A percentile compares a stretch with the other conserved stretches of the same genome.
phyloP scores from a whole-genome alignment of 2,888 invertebrate species.

The Carabus problematicus region DNA sequence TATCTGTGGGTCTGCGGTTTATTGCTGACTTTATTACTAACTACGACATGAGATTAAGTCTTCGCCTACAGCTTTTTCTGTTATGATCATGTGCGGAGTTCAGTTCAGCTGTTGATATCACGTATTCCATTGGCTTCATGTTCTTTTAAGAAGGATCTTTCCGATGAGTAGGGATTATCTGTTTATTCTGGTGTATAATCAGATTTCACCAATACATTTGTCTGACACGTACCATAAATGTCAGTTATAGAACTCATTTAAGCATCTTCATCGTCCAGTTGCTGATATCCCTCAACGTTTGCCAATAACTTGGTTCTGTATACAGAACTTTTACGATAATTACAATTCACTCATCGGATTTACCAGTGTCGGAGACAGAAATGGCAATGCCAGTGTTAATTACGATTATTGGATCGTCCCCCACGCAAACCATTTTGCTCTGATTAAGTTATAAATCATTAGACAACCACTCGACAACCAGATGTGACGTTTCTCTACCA shows the following conservation, averaged over 20 bases:
- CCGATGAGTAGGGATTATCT: too few species aligned
- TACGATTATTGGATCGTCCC: slow-evolving; percentile 38
- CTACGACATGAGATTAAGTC: background rate
- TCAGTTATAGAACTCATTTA: too few species aligned
- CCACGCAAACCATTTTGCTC: background rate
- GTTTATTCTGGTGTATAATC: too few species aligned
- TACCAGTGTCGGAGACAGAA: background rate
- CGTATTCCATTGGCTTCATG: too few species aligned
- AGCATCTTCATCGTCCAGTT: too few species aligned
- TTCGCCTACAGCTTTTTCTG: background rate
- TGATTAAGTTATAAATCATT: slow-evolving; percentile 38
- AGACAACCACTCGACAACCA: background rate
- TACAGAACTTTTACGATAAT: slow-evolving; percentile 31
- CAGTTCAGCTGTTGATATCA: too few species aligned
- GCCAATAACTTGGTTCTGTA: too few species aligned
- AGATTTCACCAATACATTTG: too few species aligned
- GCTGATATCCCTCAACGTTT: too few species aligned
- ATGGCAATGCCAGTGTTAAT: slow-evolving; percentile 24
- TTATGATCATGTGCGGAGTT: too few species aligned
- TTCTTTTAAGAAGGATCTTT: too few species aligned
- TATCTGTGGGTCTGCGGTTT: slow-evolving; percentile 21
- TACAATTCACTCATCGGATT: slow-evolving; percentile 11
- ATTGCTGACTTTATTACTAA: slow-evolving; percentile 7
- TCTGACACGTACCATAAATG: too few species aligned
- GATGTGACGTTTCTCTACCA: background rate